Percentiles rank a stretch among this genome's conserved stretches.
Evolutionary conservation across 2,797 vertebrate species (phyloP).

Genomic region (Acipenser ruthenus): DNA sequence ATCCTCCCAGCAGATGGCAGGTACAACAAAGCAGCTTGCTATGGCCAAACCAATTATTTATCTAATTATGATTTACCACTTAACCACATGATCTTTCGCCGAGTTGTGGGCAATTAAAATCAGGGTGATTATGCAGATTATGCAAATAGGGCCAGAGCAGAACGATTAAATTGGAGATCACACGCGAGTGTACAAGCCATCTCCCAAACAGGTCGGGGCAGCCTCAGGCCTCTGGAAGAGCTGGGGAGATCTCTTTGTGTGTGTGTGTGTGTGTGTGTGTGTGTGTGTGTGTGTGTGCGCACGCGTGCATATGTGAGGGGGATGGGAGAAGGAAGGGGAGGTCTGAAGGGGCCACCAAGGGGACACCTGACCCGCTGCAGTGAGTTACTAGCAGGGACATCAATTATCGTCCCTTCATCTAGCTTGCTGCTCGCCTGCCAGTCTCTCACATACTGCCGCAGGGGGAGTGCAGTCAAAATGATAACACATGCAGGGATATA

Average conservation of each 20-base stretch:
- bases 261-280: slow-evolving; percentile 11
- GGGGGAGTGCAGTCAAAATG: slow-evolving; percentile 17
- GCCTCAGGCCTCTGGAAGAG: slow-evolving; percentile 1
- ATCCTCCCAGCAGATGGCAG: slow-evolving; percentile 77
- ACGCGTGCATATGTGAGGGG: slow-evolving; percentile 6
- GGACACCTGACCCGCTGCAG: slow-evolving; percentile 22
- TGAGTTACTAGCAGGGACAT: slow-evolving; percentile 22
- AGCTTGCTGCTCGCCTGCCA: slow-evolving; percentile 23
- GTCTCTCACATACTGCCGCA: slow-evolving; percentile 15
- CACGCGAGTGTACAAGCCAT: slow-evolving; percentile 35
- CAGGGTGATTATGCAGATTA: slow-evolving; percentile 79
- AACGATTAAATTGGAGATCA: slow-evolving; percentile 74
- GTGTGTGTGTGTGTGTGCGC: not conserved
- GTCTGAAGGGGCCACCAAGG: slow-evolving; percentile 4
- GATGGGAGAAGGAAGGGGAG: not conserved
- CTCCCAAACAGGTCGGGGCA: slow-evolving; percentile 35
- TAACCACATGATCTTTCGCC: slow-evolving; percentile 82
- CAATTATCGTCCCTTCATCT: slow-evolving; percentile 26
- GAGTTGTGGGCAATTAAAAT: slow-evolving; percentile 84
- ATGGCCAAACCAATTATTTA: slow-evolving; percentile 92
- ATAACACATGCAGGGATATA: slow-evolving; percentile 9
- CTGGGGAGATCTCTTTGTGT: not conserved
- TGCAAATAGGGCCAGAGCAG: slow-evolving; percentile 70
- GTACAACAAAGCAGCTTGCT: slow-evolving; percentile 85
- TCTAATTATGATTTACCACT: slow-evolving; percentile 96